phyloP scores from a whole-genome alignment of 2,888 invertebrate genomes.

The Cheilosia vulpina region DNA sequence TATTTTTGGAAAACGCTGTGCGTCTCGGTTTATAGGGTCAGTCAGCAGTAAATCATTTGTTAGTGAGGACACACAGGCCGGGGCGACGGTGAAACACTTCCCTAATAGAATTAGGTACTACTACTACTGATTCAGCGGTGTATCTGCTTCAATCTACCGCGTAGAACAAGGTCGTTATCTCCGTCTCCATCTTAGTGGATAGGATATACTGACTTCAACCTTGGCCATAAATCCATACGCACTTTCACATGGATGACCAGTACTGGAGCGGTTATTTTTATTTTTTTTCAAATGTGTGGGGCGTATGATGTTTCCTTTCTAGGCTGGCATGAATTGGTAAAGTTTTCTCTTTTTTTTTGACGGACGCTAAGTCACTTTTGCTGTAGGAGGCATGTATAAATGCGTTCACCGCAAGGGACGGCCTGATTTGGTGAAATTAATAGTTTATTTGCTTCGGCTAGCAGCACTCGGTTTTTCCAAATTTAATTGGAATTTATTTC shows the following conservation, averaged over 20 bases:
- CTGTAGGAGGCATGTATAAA: not conserved
- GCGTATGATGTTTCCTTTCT: not conserved
- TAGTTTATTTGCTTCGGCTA: constrained; percentile 33
- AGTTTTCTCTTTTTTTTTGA: constrained; percentile 30
- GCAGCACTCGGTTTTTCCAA: constrained; percentile 38
- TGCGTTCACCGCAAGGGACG: not conserved
- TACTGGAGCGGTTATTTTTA: not conserved
- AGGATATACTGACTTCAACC: constrained; percentile 20
- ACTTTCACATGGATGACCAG: constrained; percentile 16
- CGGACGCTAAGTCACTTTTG: constrained; percentile 23
- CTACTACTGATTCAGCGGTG: not conserved
- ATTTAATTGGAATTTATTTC: constrained; percentile 68
- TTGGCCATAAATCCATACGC: constrained; percentile 39
- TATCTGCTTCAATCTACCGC: constrained; percentile 29
- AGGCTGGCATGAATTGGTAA: not conserved
- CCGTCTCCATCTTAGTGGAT: constrained; percentile 28
- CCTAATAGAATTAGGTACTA: constrained; percentile 39
- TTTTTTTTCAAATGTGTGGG: not conserved
- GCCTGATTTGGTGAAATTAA: constrained; percentile 56
- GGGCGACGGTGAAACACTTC: constrained; percentile 11
- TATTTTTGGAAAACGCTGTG: constrained; percentile 28
- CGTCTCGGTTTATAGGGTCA: constrained; percentile 9
- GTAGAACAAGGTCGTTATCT: constrained; percentile 28
- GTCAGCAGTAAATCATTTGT: constrained; percentile 46
- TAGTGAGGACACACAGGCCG: not conserved